These are phyloP conservation scores for Aselliscus stoliczkanus DNA, from an alignment of 2,797 vertebrate species.

Conservation along the genomic window DNA sequence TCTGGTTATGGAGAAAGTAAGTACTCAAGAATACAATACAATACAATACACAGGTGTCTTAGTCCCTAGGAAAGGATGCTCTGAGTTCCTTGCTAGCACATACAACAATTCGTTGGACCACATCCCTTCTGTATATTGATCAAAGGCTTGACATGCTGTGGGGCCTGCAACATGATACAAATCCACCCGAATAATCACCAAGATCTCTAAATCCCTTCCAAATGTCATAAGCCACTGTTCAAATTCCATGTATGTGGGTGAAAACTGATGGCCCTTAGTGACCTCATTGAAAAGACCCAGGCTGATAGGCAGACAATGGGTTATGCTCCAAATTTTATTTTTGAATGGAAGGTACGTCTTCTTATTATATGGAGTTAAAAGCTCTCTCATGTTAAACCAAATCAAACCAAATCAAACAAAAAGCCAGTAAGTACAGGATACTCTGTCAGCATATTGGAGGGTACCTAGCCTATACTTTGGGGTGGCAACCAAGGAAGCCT, in stretches of 20 bases:
- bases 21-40: neutral
- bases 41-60: no score
- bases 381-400: neutral
- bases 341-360: neutral
- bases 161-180: slow-evolving; percentile 3
- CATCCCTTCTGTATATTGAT: neutral
- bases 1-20: neutral
- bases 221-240: slow-evolving; percentile 29
- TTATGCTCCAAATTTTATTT: neutral
- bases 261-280: slow-evolving; percentile 10
- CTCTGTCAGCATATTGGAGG: neutral
- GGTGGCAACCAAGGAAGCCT: neutral
- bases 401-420: no score
- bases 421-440: neutral
- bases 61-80: neutral
- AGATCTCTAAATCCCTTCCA: slow-evolving; percentile 61
- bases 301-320: neutral
- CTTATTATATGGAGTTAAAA: neutral
- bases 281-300: slow-evolving; percentile 8
- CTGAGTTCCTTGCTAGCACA: neutral
- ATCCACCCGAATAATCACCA: slow-evolving; percentile 50
- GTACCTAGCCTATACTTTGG: neutral
- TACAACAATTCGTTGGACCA: neutral
- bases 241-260: slow-evolving; percentile 40
- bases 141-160: slow-evolving; percentile 16